Conservation (phyloP, 2,113 vertebrate species). For the Penelope pileata region DNA sequence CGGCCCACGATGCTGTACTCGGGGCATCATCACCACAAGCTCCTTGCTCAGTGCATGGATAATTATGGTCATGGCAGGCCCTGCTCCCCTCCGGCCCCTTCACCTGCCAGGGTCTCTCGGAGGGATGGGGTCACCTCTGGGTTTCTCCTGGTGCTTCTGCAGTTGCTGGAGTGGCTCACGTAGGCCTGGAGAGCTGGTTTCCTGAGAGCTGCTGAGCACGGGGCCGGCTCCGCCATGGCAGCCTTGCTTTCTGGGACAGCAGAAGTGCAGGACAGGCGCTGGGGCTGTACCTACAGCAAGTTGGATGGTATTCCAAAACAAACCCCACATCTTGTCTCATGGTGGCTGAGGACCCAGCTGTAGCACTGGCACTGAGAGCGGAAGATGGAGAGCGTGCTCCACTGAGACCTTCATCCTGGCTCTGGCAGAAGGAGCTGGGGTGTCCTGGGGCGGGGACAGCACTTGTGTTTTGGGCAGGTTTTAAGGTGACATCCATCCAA, state of each 20-base stretch:
- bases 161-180: conserved; percentile 25
- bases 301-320: neutral
- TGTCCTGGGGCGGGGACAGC: neutral
- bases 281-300: neutral
- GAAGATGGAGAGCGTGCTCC: rapidly evolving
- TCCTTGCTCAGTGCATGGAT: conserved; percentile 21
- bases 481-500: no score
- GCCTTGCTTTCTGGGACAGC: neutral
- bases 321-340: neutral
- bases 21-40: neutral
- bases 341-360: neutral
- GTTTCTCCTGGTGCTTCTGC: conserved; percentile 31
- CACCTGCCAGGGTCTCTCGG: neutral
- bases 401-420: neutral
- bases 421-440: neutral
- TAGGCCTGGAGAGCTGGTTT: conserved; percentile 12
- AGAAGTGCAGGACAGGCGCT: neutral
- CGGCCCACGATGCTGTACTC: neutral
- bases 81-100: neutral
- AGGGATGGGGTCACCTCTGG: conserved; percentile 1
- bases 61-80: conserved; percentile 60
- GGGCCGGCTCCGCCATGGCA: neutral
- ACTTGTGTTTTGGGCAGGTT: neutral
- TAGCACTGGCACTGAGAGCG: neutral
- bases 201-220: neutral